These are phyloP conservation scores for Drosophila falleni DNA, from an alignment of 2,888 invertebrate genomes.

Conservation along the genomic window DNA sequence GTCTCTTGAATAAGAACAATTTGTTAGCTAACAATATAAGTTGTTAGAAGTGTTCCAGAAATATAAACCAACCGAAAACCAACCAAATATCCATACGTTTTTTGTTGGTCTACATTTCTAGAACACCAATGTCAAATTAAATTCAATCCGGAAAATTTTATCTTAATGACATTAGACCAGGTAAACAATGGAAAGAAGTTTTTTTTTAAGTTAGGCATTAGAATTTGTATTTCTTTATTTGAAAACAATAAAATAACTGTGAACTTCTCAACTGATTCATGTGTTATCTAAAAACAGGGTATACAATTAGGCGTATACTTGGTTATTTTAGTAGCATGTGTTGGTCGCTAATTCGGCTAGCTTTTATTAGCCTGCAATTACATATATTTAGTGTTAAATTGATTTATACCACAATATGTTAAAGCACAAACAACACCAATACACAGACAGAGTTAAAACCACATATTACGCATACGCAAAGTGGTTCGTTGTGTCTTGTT, in stretches of 20 bases:
- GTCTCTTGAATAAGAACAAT: background rate
- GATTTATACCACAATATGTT: slow-evolving; percentile 66
- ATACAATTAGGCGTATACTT: background rate
- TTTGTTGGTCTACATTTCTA: no score
- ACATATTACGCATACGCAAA: slow-evolving; percentile 40
- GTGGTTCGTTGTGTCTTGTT: slow-evolving; percentile 41
- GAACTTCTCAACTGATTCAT: background rate
- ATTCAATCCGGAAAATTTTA: no score
- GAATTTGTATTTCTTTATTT: background rate
- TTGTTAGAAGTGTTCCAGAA: no score
- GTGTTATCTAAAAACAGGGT: background rate
- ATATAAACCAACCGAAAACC: no score
- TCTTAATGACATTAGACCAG: no score
- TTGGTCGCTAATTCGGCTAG: background rate
- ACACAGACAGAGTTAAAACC: background rate
- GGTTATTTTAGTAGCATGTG: background rate
- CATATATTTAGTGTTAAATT: slow-evolving; percentile 62
- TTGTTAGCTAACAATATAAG: background rate
- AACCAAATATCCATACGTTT: no score
- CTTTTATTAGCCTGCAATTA: slow-evolving; percentile 24
- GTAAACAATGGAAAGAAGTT: no score
- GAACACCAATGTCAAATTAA: no score
- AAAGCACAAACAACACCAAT: slow-evolving; percentile 20
- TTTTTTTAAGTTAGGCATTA: no score
- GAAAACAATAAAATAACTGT: background rate